Base-by-base conservation (phyloP, 2,797 vertebrate genomes). In the Poeciliopsis infans region DNA sequence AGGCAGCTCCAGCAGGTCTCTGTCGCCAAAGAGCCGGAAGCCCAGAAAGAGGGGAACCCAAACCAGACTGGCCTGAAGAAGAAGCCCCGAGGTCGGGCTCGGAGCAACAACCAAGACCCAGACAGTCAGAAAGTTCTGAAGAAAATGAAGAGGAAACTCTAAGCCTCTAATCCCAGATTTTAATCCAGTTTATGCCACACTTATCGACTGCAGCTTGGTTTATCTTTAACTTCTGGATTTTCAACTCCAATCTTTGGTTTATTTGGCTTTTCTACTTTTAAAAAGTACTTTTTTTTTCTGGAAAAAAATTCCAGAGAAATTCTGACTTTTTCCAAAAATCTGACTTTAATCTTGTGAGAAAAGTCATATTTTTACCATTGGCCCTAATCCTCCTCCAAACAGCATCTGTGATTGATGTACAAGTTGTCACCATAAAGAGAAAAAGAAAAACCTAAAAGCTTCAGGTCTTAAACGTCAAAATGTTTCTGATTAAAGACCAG, bases 141-240 rank as follows among this genome's bases (percentile, higher is more conserved):
- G 12, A 77, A 59, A 70, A 47, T 13, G 47, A 83, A 33, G 70
- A 83, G 23, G 33, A 57, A 12, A 11, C n/a, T 23, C 15, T 79
- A 23, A 83, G 25, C n/a, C 2, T 25, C 15, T 74, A 39, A 83
- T 25, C n/a, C 2, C 16, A 2, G 6, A 5, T 33, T 33, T 46
- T 12, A 31, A 4, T 39, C 4, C 1, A 41, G 11, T 33, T 7
- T 78, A 33, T 5, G 23, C 18, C 18, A 33, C 12, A 7, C 15
- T 10, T 31, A 2, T 47, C 16, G 28, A 31, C 28, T 16, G 5
- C 25, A 18, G 45, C 18, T 47, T 20, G 61, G 33, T 66, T 66
- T 39, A 23, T 15, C 31, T 61, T 13, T 61, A 33, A 23, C 61
- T 33, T 61, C 3, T 16, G 16, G 6, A 36, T 39, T 39, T 66